These are phyloP conservation scores for pig (Sus scrofa) DNA, from an alignment of 2,113 vertebrate genomes.

Conservation along the genomic window DNA sequence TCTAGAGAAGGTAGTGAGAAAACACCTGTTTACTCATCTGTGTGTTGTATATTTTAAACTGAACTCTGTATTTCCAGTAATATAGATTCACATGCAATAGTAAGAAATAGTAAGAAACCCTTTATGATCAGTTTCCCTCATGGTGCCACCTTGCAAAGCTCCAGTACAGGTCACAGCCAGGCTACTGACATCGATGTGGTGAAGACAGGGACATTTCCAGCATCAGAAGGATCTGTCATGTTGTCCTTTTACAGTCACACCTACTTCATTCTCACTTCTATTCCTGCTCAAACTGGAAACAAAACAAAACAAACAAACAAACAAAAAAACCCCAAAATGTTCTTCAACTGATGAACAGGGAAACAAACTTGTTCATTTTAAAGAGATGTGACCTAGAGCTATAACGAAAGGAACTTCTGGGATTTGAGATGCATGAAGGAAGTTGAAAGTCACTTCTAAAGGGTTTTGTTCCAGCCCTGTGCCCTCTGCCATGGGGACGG, in stretches of 20 bases:
- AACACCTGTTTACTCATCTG: neutral
- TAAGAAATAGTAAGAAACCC: neutral
- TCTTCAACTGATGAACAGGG: neutral
- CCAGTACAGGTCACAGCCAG: neutral
- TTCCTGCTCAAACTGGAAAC: neutral
- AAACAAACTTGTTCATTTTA: neutral
- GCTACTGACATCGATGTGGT: neutral
- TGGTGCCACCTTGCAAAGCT: neutral
- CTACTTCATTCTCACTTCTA: neutral
- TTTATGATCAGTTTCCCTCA: neutral
- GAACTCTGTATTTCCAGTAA: neutral
- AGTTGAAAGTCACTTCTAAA: neutral
- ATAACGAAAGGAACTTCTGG: neutral
- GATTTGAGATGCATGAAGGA: neutral
- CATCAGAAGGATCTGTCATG: neutral
- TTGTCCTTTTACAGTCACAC: neutral
- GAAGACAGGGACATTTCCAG: too few species aligned
- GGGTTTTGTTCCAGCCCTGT: neutral
- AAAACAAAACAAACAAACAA: neutral
- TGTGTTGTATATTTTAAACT: neutral
- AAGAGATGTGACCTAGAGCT: neutral
- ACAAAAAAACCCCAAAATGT: neutral
- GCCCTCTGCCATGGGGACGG: too few species aligned
- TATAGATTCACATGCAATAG: neutral
- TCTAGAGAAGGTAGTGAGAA: neutral